Evolutionary conservation across 2,888 invertebrate genomes (phyloP).

Genomic region (Drosophila silvestris): DNA sequence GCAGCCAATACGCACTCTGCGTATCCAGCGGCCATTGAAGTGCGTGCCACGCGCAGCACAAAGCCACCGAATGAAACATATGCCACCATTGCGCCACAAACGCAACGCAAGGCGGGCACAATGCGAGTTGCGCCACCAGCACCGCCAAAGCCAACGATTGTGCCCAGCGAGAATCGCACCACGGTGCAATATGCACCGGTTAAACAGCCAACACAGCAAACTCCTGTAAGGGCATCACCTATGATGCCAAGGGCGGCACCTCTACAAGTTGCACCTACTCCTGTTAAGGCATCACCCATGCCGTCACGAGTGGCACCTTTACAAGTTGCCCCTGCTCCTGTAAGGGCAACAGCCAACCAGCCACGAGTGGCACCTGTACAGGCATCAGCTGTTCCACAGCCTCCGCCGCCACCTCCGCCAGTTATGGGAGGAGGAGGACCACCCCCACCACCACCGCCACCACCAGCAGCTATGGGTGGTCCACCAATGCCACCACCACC

Average conservation of each 20-base stretch:
- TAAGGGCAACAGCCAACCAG: constrained; percentile 21
- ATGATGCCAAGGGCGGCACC: constrained; percentile 17
- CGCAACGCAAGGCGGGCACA: constrained; percentile 56
- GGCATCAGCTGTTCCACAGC: not conserved
- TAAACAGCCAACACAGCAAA: constrained; percentile 31
- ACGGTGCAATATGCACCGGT: constrained; percentile 23
- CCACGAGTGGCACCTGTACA: not conserved
- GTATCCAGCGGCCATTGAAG: constrained; percentile 49
- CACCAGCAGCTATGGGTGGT: constrained; percentile 44
- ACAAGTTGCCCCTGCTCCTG: constrained; percentile 2
- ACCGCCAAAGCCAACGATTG: constrained; percentile 55
- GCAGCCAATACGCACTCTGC: constrained; percentile 55
- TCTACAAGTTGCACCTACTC: not conserved
- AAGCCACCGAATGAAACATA: constrained; percentile 39
- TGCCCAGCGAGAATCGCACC: constrained; percentile 26
- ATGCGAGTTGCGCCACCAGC: constrained; percentile 63
- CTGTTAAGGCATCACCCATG: not conserved
- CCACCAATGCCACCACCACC: constrained; percentile 55
- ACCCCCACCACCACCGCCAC: constrained; percentile 27
- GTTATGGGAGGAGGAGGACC: not conserved
- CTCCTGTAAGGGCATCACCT: constrained; percentile 8
- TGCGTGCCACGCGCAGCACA: constrained; percentile 26
- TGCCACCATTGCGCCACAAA: constrained; percentile 65
- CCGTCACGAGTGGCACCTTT: not conserved
- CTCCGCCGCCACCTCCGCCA: not conserved